Evolutionary conservation across 1,140 invertebrate genomes (phyloP).

Genomic region (Drosophila mayri): DNA sequence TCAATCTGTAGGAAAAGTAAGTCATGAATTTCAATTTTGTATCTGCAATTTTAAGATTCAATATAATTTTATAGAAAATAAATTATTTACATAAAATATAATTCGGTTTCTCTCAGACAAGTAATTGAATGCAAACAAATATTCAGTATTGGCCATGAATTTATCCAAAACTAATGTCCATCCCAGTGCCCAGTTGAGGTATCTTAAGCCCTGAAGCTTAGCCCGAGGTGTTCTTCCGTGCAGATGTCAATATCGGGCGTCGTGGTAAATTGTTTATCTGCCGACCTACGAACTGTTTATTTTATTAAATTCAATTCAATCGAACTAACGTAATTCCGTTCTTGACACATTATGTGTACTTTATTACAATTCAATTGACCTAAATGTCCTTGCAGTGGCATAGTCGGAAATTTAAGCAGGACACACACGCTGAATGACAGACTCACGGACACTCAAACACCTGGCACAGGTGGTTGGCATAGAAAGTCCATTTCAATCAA

Average conservation of each 20-base stretch:
- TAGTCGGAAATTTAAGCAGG: slow-evolving; percentile 29
- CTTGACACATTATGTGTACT: slow-evolving; percentile 56
- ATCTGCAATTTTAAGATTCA: not conserved
- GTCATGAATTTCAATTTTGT: not conserved
- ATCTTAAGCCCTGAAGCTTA: slow-evolving; percentile 1
- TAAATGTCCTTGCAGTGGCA: slow-evolving; percentile 33
- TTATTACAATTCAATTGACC: slow-evolving; percentile 70
- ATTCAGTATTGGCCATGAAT: no score
- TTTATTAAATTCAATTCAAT: slow-evolving; percentile 66
- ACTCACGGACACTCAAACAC: not conserved
- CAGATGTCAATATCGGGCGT: slow-evolving; percentile 6
- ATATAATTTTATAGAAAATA: no score
- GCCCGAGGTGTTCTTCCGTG: slow-evolving; percentile 40
- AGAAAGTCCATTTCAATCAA: slow-evolving; percentile 58
- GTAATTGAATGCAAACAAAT: not conserved
- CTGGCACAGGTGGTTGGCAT: slow-evolving; percentile 23
- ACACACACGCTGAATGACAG: slow-evolving; percentile 10
- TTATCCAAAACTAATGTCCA: not conserved
- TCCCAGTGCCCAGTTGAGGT: not conserved
- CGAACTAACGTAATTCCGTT: slow-evolving; percentile 41
- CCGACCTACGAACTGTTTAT: slow-evolving; percentile 40
- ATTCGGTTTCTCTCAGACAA: not conserved
- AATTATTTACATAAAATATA: no score
- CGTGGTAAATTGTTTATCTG: slow-evolving; percentile 37
- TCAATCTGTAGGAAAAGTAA: no score